Evolutionary conservation across 1,140 invertebrate species (phyloP).

Genomic region (Oppia nitens): DNA sequence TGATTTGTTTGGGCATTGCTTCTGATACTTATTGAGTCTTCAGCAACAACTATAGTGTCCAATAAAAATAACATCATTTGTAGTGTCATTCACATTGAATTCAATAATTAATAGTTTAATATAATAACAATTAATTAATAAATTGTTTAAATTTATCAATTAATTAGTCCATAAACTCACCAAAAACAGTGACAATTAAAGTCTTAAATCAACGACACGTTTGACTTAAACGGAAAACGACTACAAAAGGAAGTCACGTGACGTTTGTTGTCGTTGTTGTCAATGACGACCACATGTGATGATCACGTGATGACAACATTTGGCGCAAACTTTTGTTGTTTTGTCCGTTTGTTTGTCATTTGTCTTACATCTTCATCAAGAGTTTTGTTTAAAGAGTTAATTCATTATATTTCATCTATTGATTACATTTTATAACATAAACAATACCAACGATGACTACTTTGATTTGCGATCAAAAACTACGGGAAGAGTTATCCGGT

Average conservation of each 20-base stretch:
- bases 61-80: not conserved
- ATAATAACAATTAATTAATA: too few relatives aligned
- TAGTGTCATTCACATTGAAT: not conserved
- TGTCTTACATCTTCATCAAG: too few relatives aligned
- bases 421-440: not conserved
- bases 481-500: not conserved
- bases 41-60: not conserved
- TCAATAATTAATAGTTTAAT: not conserved
- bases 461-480: not conserved
- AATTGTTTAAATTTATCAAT: too few relatives aligned
- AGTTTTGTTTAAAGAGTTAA: too few relatives aligned
- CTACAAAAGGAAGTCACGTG: not conserved
- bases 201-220: not conserved
- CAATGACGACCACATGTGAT: not conserved
- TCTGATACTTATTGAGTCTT: not conserved
- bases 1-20: slow-evolving; percentile 74
- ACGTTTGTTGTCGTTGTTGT: too few relatives aligned
- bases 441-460: not conserved
- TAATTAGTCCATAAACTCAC: not conserved
- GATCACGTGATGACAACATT: not conserved
- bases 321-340: not conserved
- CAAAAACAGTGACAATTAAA: not conserved
- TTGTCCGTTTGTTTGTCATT: not conserved
- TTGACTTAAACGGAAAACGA: not conserved
- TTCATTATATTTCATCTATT: not conserved